Conservation (phyloP, 37 sponge, comb jelly and placozoan genomes). For the Diacarnus erythraeanus region DNA sequence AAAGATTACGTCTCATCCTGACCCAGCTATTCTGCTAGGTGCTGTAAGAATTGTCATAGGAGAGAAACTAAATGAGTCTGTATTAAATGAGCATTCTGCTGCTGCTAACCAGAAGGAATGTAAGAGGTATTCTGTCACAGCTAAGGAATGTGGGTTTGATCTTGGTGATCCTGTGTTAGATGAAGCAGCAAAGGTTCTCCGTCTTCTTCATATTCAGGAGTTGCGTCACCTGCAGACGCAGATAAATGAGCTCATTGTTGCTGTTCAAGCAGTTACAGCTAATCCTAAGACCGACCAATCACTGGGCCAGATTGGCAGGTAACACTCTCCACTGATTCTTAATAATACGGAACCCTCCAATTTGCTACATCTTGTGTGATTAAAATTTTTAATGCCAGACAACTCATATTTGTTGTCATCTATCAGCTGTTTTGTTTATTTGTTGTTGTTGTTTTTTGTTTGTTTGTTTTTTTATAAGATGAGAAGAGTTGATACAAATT, state of each 20-base stretch:
- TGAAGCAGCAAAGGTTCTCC: constrained; percentile 90
- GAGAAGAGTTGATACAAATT: too few species aligned
- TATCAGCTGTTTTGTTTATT: too few species aligned
- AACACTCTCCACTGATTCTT: too few species aligned
- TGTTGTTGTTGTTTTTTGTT: too few species aligned
- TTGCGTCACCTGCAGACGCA: constrained; percentile 84
- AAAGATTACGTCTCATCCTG: constrained; percentile 55
- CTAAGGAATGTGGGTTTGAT: constrained; percentile 88
- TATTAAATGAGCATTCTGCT: neutral
- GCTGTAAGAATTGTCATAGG: constrained; percentile 72
- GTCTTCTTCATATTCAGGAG: constrained; percentile 89
- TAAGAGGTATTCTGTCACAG: constrained; percentile 49
- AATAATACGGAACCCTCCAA: too few species aligned
- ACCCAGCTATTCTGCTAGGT: constrained; percentile 66
- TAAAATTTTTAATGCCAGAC: too few species aligned
- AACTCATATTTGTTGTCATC: too few species aligned
- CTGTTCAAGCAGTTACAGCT: constrained; percentile 88
- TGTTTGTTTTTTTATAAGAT: too few species aligned
- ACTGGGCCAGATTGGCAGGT: constrained; percentile 90
- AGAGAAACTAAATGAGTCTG: constrained; percentile 46
- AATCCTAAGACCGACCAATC: constrained; percentile 93
- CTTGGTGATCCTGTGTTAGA: constrained; percentile 73
- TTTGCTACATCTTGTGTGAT: too few species aligned
- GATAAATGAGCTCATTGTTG: constrained; percentile 91
- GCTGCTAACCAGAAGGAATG: neutral